phyloP scores from a whole-genome alignment of 1,140 invertebrate genomes.

The Asbolus verrucosus region DNA sequence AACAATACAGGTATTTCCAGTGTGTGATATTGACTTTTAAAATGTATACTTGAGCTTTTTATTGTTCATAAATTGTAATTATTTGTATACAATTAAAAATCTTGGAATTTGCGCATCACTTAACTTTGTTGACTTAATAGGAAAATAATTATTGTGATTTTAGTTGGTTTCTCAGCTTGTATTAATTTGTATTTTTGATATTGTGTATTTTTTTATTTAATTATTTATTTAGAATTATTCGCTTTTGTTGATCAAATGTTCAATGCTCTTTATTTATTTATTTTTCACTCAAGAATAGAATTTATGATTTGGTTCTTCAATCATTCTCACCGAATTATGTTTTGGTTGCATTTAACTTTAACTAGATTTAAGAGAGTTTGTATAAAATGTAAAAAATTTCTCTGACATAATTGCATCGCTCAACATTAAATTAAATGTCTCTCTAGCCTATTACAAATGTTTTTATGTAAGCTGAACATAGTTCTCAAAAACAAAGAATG shows the following conservation, averaged over 20 bases:
- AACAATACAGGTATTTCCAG: conserved; percentile 56
- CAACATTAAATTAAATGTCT: conserved; percentile 52
- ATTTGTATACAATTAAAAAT: conserved; percentile 48
- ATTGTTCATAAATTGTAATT: conserved; percentile 44
- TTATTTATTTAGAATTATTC: conserved; percentile 51
- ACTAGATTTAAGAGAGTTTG: conserved; percentile 39
- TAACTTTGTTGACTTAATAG: conserved; percentile 45
- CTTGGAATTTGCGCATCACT: conserved; percentile 43
- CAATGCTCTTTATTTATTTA: conserved; percentile 47
- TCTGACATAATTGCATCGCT: conserved; percentile 52
- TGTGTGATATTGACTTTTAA: conserved; percentile 54
- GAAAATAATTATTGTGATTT: conserved; percentile 46
- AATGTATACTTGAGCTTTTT: conserved; percentile 44
- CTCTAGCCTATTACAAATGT: conserved; percentile 50
- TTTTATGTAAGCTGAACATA: conserved; percentile 60
- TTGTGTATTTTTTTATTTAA: conserved; percentile 48
- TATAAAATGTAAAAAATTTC: conserved; percentile 54
- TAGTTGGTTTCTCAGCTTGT: conserved; percentile 39
- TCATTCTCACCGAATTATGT: conserved; percentile 35
- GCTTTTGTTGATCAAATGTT: conserved; percentile 41
- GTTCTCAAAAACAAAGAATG: conserved; percentile 58
- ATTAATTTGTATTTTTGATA: conserved; percentile 54
- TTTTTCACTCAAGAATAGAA: conserved; percentile 22
- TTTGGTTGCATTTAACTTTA: conserved; percentile 20
- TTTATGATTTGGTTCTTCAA: not conserved